Base-by-base conservation (phyloP, 2,888 invertebrate species). In the Parnassius apollo region DNA sequence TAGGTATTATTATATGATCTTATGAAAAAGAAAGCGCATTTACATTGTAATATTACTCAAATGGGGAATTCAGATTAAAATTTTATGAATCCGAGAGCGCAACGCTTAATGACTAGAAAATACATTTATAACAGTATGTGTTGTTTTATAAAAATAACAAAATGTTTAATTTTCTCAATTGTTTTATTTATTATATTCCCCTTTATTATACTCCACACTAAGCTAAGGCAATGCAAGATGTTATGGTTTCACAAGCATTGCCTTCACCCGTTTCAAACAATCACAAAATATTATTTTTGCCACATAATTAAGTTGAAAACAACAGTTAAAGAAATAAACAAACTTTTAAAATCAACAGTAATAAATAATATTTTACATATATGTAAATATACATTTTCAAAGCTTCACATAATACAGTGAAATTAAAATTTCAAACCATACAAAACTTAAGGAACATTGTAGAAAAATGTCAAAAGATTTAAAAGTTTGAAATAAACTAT, bases 81-180 rank as follows among this genome's bases (percentile, higher is more conserved):
- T 57, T 42, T 65, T 56, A 50, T 53, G 45, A 44, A 59, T 53
- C 25, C 42, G 57, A 62, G 42, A 68, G 63, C 51, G 59, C 57
- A 63, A 68, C 61, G 70, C 72, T 78, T 76, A 81, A 88, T 90
- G 90, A 89, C 90, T 91, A 82, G 90, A 86, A 90, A 91, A 91
- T 91, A 91, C 88, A 89, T 86, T 68, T 68, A 77, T 78, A 77
- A 78, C 77, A 73, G 74, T 78, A 84, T 83, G 86, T 89, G 86
- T 88, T 89, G 87, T 88, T 90, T 88, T 86, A 81, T 84, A 86
- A 86, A 85, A 88, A 89, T 86, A 89, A 90, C 84, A 85, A 87
- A 85, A 82, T 85, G 83, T 89, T 88, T 87, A 85, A 88, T 89
- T 89, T 86, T 78, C 85, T 84, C 83, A 86, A 66, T 65, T 77